phyloP scores from a whole-genome alignment of 2,797 vertebrate genomes.

The Lagorchestes hirsutus region DNA sequence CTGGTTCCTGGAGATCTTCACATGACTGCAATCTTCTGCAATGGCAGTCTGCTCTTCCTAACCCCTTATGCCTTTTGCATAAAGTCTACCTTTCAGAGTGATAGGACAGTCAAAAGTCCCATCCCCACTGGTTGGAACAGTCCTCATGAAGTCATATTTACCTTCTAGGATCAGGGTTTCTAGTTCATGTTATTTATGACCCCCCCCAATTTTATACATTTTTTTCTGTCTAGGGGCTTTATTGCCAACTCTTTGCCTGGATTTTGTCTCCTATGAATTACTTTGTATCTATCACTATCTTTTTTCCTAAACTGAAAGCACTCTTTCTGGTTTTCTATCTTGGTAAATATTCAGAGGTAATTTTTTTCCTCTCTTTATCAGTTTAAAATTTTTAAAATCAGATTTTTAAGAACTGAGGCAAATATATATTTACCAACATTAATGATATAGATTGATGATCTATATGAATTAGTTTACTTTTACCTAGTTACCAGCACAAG shows the following conservation, averaged over 20 bases:
- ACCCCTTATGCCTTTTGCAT: not conserved
- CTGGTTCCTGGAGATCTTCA: not conserved
- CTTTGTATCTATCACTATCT: not conserved
- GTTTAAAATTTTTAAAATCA: not conserved
- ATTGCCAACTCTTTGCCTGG: not conserved
- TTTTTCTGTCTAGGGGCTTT: not conserved
- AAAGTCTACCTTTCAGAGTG: not conserved
- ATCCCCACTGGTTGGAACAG: not conserved
- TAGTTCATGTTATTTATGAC: not conserved
- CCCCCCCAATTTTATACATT: not conserved
- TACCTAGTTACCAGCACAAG: not conserved
- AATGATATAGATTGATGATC: not conserved
- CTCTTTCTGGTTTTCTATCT: not conserved
- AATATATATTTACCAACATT: not conserved
- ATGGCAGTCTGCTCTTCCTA: not conserved
- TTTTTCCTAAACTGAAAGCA: not conserved
- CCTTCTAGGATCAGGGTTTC: not conserved
- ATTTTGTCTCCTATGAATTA: not conserved
- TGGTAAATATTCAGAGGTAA: not conserved
- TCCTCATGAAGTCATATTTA: not conserved
- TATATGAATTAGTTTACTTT: not conserved
- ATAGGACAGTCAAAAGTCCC: too few relatives aligned
- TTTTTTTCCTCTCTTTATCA: not conserved
- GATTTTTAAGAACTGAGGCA: not conserved
- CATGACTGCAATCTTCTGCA: not conserved